Percentiles rank a stretch among this genome's conserved stretches.
Evolutionary conservation across 2,113 vertebrate species (phyloP).

Genomic region (Anguilla japonica): DNA sequence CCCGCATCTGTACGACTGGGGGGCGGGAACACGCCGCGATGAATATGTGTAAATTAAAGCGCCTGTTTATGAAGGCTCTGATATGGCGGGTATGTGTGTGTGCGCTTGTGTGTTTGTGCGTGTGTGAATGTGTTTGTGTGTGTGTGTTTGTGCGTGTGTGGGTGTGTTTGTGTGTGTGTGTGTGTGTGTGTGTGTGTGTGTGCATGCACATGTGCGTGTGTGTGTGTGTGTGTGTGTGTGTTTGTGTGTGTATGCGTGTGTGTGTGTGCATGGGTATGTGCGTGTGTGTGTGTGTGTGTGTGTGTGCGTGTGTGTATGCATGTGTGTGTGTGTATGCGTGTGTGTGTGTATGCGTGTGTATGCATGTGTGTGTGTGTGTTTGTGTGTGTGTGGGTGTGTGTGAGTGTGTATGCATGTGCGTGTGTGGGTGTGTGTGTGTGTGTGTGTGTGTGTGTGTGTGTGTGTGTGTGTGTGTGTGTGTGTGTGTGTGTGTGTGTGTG

Average conservation of each 20-base stretch:
- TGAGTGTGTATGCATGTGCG: too few relatives aligned
- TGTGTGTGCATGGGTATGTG: neutral
- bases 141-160: neutral
- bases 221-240: neutral
- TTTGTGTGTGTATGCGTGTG: neutral
- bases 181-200: neutral
- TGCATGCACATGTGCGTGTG: neutral
- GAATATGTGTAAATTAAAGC: neutral
- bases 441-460: neutral
- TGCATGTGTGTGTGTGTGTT: neutral
- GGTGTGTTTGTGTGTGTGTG: neutral
- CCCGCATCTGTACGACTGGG: neutral
- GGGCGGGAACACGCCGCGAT: neutral
- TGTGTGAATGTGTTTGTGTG: neutral
- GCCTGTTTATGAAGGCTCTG: neutral
- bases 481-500: too few relatives aligned
- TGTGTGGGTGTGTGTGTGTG: too few relatives aligned
- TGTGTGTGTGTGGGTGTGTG: neutral
- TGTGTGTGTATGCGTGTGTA: neutral
- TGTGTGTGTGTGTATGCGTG: neutral
- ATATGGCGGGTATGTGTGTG: neutral
- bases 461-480: neutral
- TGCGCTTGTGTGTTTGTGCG: neutral
- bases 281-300: neutral
- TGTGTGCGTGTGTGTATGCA: neutral